These are phyloP conservation scores for Etia nguti DNA, from an alignment of 2,113 vertebrate species.

Conservation along the genomic window DNA sequence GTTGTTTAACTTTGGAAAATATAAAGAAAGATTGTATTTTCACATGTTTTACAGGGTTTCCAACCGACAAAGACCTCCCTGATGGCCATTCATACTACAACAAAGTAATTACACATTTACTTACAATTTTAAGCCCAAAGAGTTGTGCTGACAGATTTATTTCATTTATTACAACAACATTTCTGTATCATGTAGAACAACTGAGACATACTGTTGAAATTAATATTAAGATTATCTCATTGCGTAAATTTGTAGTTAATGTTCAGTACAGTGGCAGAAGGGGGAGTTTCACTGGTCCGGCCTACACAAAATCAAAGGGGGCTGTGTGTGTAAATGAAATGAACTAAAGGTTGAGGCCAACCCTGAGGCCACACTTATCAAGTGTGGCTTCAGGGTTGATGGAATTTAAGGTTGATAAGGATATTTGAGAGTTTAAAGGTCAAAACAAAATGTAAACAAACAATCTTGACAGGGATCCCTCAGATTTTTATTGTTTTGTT, in stretches of 20 bases:
- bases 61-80: not conserved
- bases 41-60: not conserved
- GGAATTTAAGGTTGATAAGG: not conserved
- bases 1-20: not conserved
- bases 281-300: no score
- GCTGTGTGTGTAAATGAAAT: not conserved
- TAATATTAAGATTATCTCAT: not conserved
- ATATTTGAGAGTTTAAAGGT: not conserved
- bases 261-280: not conserved
- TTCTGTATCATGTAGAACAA: not conserved
- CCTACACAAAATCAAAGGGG: no score
- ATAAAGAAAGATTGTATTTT: not conserved
- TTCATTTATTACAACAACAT: not conserved
- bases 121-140: not conserved
- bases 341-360: not conserved
- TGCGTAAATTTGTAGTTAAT: not conserved
- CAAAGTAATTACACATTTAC: not conserved
- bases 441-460: not conserved
- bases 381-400: not conserved
- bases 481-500: not conserved
- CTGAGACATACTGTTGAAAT: not conserved
- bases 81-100: not conserved
- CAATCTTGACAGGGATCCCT: not conserved
- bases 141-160: not conserved
- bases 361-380: not conserved